phyloP scores from a whole-genome alignment of 2,888 invertebrate species.

The Eupithecia centaureata region DNA sequence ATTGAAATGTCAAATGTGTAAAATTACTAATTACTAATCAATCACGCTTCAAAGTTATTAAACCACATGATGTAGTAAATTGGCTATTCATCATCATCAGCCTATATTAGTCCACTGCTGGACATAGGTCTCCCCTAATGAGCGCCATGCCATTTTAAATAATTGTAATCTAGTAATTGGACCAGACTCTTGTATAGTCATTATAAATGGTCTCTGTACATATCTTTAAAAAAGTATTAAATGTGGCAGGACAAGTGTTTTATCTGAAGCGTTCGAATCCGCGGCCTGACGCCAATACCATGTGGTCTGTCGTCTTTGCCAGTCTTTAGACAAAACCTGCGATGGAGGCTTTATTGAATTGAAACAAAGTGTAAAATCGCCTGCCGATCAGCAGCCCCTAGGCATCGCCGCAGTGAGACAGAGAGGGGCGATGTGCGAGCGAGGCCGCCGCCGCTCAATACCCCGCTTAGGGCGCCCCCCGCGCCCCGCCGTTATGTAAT shows the following conservation, averaged over 20 bases:
- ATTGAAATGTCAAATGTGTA: no score
- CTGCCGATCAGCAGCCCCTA: not conserved
- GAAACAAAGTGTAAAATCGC: not conserved
- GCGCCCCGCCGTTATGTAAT: conserved; percentile 59
- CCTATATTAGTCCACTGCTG: no score
- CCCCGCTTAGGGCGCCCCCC: conserved; percentile 51
- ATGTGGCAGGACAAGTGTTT: not conserved
- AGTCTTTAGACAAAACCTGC: not conserved
- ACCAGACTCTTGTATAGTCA: no score
- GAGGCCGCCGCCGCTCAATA: conserved; percentile 62
- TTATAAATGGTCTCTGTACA: no score
- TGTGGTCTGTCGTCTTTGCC: not conserved
- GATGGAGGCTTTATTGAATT: not conserved
- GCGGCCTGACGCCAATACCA: not conserved
- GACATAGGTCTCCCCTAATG: no score
- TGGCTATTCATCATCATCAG: no score
- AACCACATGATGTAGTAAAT: no score
- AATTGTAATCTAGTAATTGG: not conserved
- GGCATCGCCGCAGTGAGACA: conserved; percentile 46
- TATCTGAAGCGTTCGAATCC: not conserved
- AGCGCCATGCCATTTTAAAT: no score
- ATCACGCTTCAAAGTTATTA: no score
- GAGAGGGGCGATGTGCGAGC: conserved; percentile 46
- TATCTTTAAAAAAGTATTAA: no score
- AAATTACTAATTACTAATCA: no score